phyloP scores from a whole-genome alignment of 2,113 vertebrate species.

The Nycticorax nycticorax region DNA sequence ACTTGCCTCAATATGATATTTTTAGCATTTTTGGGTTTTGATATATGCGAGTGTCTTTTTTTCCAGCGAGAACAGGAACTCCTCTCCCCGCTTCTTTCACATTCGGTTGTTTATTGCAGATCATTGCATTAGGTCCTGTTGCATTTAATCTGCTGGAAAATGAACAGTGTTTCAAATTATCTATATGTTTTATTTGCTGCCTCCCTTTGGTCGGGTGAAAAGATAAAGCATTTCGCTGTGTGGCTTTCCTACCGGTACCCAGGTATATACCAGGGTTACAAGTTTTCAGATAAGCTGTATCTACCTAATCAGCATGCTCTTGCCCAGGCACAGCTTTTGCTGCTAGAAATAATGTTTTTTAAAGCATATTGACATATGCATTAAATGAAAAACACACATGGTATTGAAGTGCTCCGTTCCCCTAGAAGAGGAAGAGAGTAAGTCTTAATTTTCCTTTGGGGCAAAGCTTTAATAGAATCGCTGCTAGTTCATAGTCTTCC shows the following conservation, averaged over 20 bases:
- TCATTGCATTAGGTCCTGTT: background rate
- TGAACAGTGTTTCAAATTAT: background rate
- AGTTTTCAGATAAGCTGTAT: background rate
- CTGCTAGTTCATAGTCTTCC: background rate
- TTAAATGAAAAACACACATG: slow-evolving; percentile 25
- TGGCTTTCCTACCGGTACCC: background rate
- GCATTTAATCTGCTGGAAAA: background rate
- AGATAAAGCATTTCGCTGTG: background rate
- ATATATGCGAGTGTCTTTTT: background rate
- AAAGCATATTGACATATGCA: slow-evolving; percentile 39
- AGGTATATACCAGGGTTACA: background rate
- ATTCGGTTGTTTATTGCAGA: background rate
- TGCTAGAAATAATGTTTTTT: slow-evolving; percentile 14
- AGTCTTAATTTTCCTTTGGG: slow-evolving; percentile 49
- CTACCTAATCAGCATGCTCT: background rate
- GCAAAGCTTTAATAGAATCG: slow-evolving; percentile 2
- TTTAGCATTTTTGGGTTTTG: slow-evolving; percentile 18
- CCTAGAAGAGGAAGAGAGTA: background rate
- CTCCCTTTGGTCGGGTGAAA: background rate
- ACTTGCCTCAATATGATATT: slow-evolving; percentile 9
- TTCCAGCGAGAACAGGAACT: slow-evolving; percentile 29
- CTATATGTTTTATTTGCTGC: background rate
- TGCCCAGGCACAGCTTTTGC: background rate
- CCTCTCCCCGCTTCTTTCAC: background rate
- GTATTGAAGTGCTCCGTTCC: background rate